phyloP scores from a whole-genome alignment of 2,797 vertebrate species.

The Gastrophryne carolinensis region DNA sequence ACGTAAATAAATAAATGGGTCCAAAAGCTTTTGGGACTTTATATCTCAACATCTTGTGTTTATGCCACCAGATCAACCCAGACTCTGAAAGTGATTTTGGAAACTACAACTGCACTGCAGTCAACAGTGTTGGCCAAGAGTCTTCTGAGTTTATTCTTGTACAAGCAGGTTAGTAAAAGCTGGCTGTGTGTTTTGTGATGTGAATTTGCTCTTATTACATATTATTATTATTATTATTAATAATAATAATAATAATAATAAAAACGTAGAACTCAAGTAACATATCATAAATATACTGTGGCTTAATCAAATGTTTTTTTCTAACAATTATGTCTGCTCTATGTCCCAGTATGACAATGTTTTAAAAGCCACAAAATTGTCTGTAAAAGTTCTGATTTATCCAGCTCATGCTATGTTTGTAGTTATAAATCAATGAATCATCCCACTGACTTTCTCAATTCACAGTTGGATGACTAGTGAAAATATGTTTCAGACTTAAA shows the following conservation, averaged over 20 bases:
- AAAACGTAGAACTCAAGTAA: neutral
- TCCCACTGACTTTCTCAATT: too few relatives aligned
- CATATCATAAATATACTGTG: too few relatives aligned
- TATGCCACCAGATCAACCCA: conserved; percentile 80
- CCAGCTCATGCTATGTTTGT: too few relatives aligned
- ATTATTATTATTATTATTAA: neutral
- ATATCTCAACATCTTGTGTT: neutral
- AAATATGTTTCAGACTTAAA: too few relatives aligned
- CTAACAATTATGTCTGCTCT: too few relatives aligned
- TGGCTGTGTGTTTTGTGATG: neutral
- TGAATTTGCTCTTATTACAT: neutral
- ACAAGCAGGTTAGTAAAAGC: conserved; percentile 84
- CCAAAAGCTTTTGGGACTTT: neutral
- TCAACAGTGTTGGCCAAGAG: conserved; percentile 93
- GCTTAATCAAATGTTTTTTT: too few relatives aligned
- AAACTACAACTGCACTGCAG: conserved; percentile 95
- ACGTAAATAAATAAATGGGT: too few relatives aligned
- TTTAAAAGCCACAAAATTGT: too few relatives aligned
- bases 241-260: neutral
- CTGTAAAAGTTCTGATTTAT: too few relatives aligned
- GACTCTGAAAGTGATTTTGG: conserved; percentile 96
- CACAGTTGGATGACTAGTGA: too few relatives aligned
- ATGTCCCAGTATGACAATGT: too few relatives aligned
- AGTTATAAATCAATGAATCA: too few relatives aligned
- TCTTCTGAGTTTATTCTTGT: conserved; percentile 96